Evolutionary conservation across 2,113 vertebrate genomes (phyloP).

Genomic region (Corythoichthys haematopterus): DNA sequence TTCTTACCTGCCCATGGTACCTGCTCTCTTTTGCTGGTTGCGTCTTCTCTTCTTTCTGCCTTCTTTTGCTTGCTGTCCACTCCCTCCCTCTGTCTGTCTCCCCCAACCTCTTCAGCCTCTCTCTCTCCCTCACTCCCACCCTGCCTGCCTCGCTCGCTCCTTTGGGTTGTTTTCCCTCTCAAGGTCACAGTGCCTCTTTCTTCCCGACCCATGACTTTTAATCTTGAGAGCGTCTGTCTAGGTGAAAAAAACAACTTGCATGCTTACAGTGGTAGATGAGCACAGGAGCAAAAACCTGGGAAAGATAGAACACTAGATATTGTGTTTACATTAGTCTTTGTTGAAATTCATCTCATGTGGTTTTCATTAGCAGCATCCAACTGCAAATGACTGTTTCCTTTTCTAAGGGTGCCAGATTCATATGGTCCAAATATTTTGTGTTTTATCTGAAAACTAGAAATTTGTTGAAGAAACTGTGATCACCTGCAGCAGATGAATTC

Average conservation of each 20-base stretch:
- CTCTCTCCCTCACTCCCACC: conserved; percentile 26
- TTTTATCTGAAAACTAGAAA: not conserved
- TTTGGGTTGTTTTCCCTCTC: conserved; percentile 54
- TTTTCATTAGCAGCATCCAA: conserved; percentile 58
- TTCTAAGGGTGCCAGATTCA: conserved; percentile 15
- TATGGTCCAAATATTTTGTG: not conserved
- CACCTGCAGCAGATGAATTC: not conserved
- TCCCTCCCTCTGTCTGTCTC: conserved; percentile 46
- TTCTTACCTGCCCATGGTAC: conserved; percentile 73
- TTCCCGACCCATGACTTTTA: conserved; percentile 46
- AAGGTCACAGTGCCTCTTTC: conserved; percentile 63
- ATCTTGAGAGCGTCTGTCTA: conserved; percentile 25
- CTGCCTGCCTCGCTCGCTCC: conserved; percentile 25
- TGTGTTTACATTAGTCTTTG: conserved; percentile 18
- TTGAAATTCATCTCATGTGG: conserved; percentile 51
- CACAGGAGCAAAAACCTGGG: conserved; percentile 12
- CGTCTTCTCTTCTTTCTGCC: conserved; percentile 51
- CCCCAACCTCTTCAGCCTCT: conserved; percentile 25
- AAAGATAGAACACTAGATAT: conserved; percentile 25
- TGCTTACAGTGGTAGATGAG: conserved; percentile 24
- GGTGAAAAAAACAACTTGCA: not conserved
- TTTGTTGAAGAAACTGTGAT: not conserved
- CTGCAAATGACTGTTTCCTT: conserved; percentile 20
- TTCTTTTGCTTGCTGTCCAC: conserved; percentile 26
- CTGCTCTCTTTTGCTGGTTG: conserved; percentile 66